These are phyloP conservation scores for Anoura caudifer DNA, from an alignment of 2,113 vertebrate species.

Conservation along the genomic window DNA sequence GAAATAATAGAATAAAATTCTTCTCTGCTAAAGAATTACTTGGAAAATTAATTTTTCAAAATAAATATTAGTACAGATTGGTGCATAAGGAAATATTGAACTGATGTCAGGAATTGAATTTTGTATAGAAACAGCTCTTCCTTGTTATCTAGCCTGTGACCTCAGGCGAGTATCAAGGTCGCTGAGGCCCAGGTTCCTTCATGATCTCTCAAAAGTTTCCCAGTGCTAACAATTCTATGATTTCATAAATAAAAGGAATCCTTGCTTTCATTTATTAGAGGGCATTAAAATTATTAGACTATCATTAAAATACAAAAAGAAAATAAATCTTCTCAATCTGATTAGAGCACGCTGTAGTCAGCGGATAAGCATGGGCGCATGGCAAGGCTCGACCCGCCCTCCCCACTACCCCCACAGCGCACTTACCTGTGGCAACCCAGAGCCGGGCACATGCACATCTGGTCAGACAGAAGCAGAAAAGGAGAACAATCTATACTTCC, in stretches of 20 bases:
- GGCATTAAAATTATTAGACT: conserved; percentile 76
- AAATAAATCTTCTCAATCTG: conserved; percentile 70
- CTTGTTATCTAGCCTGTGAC: not conserved
- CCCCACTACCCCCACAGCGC: conserved; percentile 42
- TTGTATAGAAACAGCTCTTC: not conserved
- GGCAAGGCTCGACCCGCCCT: conserved; percentile 11
- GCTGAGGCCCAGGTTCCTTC: not conserved
- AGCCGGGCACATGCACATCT: not conserved
- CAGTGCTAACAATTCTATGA: conserved; percentile 32
- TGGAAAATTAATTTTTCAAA: conserved; percentile 48
- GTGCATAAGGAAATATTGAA: not conserved
- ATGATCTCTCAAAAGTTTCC: conserved; percentile 4
- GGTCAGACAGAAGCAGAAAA: not conserved
- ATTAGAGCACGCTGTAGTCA: conserved; percentile 33
- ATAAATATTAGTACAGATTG: not conserved
- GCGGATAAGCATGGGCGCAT: conserved; percentile 71
- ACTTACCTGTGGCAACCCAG: conserved; percentile 22
- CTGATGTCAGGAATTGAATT: not conserved
- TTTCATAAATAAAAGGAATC: conserved; percentile 16
- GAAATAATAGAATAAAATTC: conserved; percentile 40
- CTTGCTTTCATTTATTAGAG: conserved; percentile 52
- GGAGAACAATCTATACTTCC: conserved; percentile 1
- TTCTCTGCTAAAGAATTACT: conserved; percentile 19
- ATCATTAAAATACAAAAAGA: conserved; percentile 72
- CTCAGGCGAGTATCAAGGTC: not conserved